Conservation (phyloP, 2,888 invertebrate species). For the Eupithecia abbreviata region DNA sequence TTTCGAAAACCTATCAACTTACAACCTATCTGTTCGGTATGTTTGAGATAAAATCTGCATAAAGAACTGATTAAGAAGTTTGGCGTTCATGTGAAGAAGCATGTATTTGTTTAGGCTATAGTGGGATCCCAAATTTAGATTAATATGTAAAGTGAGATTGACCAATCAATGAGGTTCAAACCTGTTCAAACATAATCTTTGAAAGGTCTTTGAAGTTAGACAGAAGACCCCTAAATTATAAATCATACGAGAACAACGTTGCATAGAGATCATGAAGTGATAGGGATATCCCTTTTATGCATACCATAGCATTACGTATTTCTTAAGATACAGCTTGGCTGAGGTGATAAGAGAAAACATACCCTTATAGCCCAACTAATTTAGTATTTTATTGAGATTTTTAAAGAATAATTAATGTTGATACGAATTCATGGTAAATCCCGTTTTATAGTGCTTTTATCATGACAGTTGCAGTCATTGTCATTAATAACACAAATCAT, state of each 20-base stretch:
- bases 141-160: conserved; percentile 5
- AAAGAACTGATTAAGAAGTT: background rate
- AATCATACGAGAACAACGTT: background rate
- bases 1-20: background rate
- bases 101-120: background rate
- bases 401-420: background rate
- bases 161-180: background rate
- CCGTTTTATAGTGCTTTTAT: background rate
- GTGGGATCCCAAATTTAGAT: background rate
- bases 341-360: background rate
- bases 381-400: background rate
- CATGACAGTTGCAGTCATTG: background rate
- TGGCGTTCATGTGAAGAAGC: background rate
- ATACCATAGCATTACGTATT: background rate
- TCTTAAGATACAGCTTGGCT: too few species aligned
- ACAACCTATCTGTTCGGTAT: background rate
- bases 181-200: background rate
- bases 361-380: background rate
- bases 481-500: background rate
- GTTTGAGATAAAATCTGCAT: background rate
- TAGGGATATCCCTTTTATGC: background rate
- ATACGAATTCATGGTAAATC: background rate
- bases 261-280: background rate
- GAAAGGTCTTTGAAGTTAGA: background rate
- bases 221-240: background rate